phyloP scores from a whole-genome alignment of 2,797 vertebrate genomes.

The Macrochelys suwanniensis region DNA sequence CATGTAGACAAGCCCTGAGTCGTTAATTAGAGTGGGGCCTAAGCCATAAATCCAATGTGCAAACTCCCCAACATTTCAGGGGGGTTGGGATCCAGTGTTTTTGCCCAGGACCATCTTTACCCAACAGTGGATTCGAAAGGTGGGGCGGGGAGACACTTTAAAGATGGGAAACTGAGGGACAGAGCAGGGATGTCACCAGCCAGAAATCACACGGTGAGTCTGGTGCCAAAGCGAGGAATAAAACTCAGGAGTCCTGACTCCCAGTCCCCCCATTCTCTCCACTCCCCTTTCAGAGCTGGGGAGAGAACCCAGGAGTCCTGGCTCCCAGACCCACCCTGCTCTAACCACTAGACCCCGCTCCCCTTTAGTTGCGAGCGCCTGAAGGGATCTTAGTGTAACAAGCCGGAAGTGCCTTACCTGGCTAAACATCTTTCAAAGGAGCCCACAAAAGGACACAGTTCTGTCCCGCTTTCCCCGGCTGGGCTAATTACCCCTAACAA shows the following conservation, averaged over 20 bases:
- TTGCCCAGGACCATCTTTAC: too few species aligned
- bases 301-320: not conserved
- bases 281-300: not conserved
- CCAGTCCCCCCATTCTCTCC: not conserved
- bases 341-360: not conserved
- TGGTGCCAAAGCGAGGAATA: not conserved
- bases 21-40: not conserved
- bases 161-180: not conserved
- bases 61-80: too few species aligned
- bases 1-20: too few species aligned
- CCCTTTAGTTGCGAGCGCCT: not conserved
- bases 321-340: not conserved
- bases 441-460: not conserved
- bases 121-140: too few species aligned
- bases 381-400: not conserved
- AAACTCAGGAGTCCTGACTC: not conserved
- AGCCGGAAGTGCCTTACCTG: too few species aligned
- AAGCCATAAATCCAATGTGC: not conserved
- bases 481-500: slow-evolving; percentile 26
- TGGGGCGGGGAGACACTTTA: too few species aligned
- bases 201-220: not conserved
- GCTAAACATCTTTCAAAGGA: not conserved
- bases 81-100: too few species aligned
- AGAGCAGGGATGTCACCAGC: not conserved
- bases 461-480: not conserved